Evolutionary conservation across 2,797 vertebrate genomes (phyloP).

Genomic region (Spondyliosoma cantharus): DNA sequence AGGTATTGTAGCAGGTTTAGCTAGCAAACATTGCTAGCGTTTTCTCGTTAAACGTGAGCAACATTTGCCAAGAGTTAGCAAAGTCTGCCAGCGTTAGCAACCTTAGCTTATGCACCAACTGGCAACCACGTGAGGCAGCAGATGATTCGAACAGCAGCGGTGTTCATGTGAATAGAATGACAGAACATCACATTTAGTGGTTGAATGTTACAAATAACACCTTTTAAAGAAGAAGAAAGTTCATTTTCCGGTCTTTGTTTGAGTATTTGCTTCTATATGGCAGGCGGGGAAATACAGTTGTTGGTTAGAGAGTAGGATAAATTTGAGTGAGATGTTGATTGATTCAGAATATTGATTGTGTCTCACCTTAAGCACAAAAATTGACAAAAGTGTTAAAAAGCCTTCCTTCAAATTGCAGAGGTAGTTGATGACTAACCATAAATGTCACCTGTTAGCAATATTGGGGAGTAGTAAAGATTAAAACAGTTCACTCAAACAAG

Average conservation of each 20-base stretch:
- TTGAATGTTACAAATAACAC: too few species aligned
- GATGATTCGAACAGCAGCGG: too few species aligned
- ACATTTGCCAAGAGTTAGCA: too few species aligned
- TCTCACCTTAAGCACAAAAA: not conserved
- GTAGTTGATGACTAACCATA: not conserved
- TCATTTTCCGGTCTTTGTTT: not conserved
- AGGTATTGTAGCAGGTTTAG: too few species aligned
- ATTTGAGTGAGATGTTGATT: not conserved
- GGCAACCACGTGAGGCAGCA: too few species aligned
- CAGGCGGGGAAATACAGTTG: not conserved
- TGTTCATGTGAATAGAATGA: too few species aligned
- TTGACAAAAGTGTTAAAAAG: constrained; percentile 11
- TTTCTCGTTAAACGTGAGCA: too few species aligned
- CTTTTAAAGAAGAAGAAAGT: not conserved
- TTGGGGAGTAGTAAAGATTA: not conserved
- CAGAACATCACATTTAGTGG: too few species aligned
- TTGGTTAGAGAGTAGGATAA: not conserved
- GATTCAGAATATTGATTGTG: constrained; percentile 18
- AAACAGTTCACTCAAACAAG: not conserved
- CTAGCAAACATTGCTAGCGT: too few species aligned
- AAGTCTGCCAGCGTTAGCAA: too few species aligned
- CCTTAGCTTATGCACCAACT: too few species aligned
- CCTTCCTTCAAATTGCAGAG: not conserved
- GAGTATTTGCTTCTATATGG: not conserved
- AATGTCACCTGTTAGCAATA: not conserved